Conservation (phyloP, 2,113 vertebrate species). For the Sturnus vulgaris region DNA sequence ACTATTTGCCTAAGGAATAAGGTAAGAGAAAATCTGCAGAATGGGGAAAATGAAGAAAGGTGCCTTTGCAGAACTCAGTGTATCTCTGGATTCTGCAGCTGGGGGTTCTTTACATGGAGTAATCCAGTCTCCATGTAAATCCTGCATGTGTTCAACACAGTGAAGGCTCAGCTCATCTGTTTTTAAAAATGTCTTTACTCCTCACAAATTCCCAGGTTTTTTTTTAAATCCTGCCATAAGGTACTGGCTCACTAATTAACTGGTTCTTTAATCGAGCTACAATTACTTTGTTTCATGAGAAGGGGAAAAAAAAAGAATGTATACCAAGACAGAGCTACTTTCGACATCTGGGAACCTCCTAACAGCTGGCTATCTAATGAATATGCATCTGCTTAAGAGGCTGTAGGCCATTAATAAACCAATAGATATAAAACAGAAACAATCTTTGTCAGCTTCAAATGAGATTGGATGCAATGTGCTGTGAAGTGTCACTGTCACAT, state of each 20-base stretch:
- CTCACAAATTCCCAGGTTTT: slow-evolving; percentile 28
- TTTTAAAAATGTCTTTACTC: slow-evolving; percentile 7
- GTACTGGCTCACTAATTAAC: slow-evolving; percentile 78
- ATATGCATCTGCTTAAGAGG: slow-evolving; percentile 86
- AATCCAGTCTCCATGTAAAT: background rate
- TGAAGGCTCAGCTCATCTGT: background rate
- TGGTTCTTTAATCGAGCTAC: slow-evolving; percentile 77
- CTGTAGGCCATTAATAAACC: slow-evolving; percentile 84
- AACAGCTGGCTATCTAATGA: slow-evolving; percentile 87
- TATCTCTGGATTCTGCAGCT: background rate
- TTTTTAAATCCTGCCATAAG: slow-evolving; percentile 62
- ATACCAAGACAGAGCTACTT: slow-evolving; percentile 75
- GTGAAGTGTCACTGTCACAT: slow-evolving; percentile 83
- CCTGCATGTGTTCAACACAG: background rate
- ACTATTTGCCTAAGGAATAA: background rate
- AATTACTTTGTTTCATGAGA: slow-evolving; percentile 78
- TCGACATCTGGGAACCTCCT: slow-evolving; percentile 81
- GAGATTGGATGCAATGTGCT: slow-evolving; percentile 78
- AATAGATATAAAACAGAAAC: slow-evolving; percentile 81
- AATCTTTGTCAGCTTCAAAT: slow-evolving; percentile 78
- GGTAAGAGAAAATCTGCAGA: background rate
- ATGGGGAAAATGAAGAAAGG: background rate
- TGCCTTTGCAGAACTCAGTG: background rate
- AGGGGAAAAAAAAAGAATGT: slow-evolving; percentile 40
- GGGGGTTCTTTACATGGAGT: background rate